Conservation (phyloP, 2,888 invertebrate genomes). For the Sesamia inferens region DNA sequence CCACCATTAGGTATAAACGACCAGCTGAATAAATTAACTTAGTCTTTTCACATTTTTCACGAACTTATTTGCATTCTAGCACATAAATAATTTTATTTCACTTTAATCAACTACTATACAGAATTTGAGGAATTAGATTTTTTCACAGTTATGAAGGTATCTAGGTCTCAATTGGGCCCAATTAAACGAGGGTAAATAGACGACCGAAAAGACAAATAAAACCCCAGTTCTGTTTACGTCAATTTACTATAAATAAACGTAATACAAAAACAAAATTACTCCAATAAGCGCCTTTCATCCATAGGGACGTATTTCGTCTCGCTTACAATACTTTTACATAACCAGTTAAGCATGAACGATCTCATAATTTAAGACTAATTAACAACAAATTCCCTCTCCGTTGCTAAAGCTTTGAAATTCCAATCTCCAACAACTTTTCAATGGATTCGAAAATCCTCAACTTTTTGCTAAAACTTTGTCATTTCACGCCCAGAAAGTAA, state of each 20-base stretch:
- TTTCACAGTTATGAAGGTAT: too few species aligned
- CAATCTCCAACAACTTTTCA: constrained; percentile 62
- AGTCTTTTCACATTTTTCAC: not conserved
- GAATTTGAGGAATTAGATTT: not conserved
- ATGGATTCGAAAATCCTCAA: constrained; percentile 60
- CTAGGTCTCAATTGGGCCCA: not conserved
- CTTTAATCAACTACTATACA: not conserved
- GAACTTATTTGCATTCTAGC: too few species aligned
- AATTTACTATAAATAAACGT: constrained; percentile 17
- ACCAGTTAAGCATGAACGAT: constrained; percentile 53
- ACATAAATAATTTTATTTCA: too few species aligned
- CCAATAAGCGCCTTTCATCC: constrained; percentile 30
- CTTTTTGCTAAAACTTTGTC: constrained; percentile 63
- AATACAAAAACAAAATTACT: constrained; percentile 17
- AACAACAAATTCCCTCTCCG: constrained; percentile 57
- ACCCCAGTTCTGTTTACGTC: not conserved
- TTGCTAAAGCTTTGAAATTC: constrained; percentile 54
- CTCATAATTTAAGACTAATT: constrained; percentile 60
- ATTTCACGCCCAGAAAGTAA: constrained; percentile 58
- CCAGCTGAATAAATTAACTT: not conserved
- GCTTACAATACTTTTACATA: constrained; percentile 43
- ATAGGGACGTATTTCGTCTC: constrained; percentile 13
- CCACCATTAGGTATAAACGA: too few species aligned
- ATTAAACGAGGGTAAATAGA: not conserved
- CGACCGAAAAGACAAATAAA: not conserved